Percentiles rank a stretch among this genome's conserved stretches.
phyloP scores from a whole-genome alignment of 2,113 vertebrate genomes.

The Zosterops lateralis region DNA sequence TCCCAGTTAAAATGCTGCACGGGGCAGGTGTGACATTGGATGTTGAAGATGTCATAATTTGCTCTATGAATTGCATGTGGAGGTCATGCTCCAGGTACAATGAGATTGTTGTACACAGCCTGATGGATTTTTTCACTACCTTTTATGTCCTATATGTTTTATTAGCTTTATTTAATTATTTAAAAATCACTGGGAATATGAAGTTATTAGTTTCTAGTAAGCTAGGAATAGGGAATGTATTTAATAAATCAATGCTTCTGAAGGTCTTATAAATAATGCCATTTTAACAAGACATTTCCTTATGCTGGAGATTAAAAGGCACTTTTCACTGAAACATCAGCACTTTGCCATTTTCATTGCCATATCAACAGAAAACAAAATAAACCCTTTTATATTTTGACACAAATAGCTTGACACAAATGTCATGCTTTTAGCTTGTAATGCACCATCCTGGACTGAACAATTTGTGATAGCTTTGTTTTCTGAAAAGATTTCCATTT shows the following conservation, averaged over 20 bases:
- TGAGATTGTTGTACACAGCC: background rate
- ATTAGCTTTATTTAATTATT: background rate
- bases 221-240: background rate
- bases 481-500: background rate
- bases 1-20: background rate
- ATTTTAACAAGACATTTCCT: background rate
- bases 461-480: background rate
- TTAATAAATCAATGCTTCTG: background rate
- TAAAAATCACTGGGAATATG: background rate
- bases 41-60: background rate
- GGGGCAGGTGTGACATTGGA: background rate
- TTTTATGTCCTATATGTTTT: background rate
- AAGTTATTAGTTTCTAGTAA: background rate
- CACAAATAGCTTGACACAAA: background rate
- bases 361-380: background rate
- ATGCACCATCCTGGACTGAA: background rate
- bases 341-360: background rate
- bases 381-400: background rate
- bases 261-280: background rate
- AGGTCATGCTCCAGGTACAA: background rate
- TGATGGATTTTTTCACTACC: background rate
- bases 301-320: background rate
- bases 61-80: background rate
- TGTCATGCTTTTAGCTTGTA: background rate
- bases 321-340: background rate